phyloP scores from a whole-genome alignment of 2,888 invertebrate species.

The Aquatica leii region DNA sequence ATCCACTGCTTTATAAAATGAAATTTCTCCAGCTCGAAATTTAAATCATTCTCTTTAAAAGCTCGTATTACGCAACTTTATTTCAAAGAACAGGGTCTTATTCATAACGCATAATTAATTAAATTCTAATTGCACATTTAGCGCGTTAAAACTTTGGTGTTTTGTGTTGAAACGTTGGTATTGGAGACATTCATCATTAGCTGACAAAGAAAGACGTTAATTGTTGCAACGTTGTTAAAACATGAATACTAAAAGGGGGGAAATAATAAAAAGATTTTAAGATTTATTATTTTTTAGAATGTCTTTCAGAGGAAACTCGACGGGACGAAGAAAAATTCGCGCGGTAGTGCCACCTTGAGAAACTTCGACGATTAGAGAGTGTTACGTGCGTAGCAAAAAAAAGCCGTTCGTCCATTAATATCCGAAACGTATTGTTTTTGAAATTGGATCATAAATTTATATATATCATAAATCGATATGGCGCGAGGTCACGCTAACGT shows the following conservation, averaged over 20 bases:
- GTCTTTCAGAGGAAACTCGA: too few species aligned
- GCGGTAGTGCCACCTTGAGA: neutral
- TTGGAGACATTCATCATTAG: constrained; percentile 61
- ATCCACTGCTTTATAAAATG: constrained; percentile 32
- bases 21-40: constrained; percentile 46
- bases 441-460: constrained; percentile 50
- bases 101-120: constrained; percentile 62
- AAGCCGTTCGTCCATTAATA: constrained; percentile 39
- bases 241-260: constrained; percentile 31
- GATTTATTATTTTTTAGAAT: constrained; percentile 30
- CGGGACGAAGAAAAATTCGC: neutral
- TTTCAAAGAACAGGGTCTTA: constrained; percentile 44
- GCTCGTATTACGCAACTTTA: constrained; percentile 41
- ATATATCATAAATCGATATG: constrained; percentile 49
- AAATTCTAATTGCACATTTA: constrained; percentile 61
- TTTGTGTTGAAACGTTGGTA: constrained; percentile 56
- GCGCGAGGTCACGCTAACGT: constrained; percentile 47
- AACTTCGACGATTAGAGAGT: neutral
- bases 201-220: constrained; percentile 61
- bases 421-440: constrained; percentile 47
- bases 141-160: constrained; percentile 58
- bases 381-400: neutral
- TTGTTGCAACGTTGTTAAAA: constrained; percentile 44
- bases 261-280: constrained; percentile 32
- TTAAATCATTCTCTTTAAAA: constrained; percentile 46